phyloP scores from a whole-genome alignment of 2,888 invertebrate genomes.

The Drosophila silvestris region DNA sequence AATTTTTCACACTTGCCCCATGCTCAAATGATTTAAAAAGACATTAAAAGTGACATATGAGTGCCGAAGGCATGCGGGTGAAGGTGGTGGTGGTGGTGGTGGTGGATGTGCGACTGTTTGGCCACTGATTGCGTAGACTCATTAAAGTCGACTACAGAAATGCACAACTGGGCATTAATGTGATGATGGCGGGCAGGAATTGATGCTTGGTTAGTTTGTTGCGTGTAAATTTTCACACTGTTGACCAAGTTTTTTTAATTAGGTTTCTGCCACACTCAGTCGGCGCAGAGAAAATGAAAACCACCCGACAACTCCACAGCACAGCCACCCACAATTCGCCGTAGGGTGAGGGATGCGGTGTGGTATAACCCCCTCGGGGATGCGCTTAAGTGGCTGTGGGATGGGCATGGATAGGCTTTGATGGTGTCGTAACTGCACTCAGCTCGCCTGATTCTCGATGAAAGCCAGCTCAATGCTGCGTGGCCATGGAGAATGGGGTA shows the following conservation, averaged over 20 bases:
- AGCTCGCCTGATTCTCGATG: conserved; percentile 68
- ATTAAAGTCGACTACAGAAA: conserved; percentile 63
- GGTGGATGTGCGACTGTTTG: conserved; percentile 19
- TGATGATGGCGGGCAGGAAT: conserved; percentile 5
- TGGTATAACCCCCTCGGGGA: conserved; percentile 61
- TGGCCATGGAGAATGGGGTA: neutral
- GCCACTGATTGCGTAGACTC: conserved; percentile 60
- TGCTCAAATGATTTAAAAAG: conserved; percentile 67
- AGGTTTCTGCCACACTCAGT: conserved; percentile 42
- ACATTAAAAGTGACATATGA: conserved; percentile 69
- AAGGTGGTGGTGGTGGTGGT: neutral
- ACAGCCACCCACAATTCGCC: conserved; percentile 11
- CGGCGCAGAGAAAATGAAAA: neutral
- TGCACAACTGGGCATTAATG: conserved; percentile 59
- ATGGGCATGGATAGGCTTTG: conserved; percentile 47
- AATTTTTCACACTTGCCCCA: conserved; percentile 32
- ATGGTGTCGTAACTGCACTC: conserved; percentile 83
- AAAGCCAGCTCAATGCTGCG: conserved; percentile 38
- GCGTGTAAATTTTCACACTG: conserved; percentile 66
- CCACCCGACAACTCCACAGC: neutral
- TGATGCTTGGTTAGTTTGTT: conserved; percentile 57
- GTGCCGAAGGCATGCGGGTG: conserved; percentile 1
- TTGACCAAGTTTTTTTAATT: conserved; percentile 73
- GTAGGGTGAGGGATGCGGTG: neutral
- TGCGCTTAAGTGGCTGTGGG: conserved; percentile 67